A percentile compares a stretch with the other conserved stretches of the same genome.
Conservation (phyloP, 2,113 vertebrate species). For the Ctenodactylus gundi region DNA sequence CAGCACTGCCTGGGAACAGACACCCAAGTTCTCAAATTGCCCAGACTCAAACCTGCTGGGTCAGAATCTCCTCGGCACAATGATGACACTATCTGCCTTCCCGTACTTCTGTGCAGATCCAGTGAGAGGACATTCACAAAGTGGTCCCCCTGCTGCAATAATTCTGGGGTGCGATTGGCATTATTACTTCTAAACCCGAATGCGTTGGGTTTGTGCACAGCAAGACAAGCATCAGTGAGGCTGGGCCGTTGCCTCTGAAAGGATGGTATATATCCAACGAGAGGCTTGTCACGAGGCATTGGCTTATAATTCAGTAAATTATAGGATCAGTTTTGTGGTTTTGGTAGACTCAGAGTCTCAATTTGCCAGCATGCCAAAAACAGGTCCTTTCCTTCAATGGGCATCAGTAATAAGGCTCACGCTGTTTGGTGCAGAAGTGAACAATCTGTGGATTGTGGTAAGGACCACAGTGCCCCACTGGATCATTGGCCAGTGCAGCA, state of each 20-base stretch:
- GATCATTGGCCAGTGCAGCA: not conserved
- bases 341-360: not conserved
- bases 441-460: not conserved
- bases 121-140: not conserved
- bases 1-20: not conserved
- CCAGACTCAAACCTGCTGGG: not conserved
- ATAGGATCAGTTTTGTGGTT: not conserved
- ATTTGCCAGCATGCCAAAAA: not conserved
- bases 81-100: not conserved
- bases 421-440: not conserved
- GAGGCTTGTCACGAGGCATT: not conserved
- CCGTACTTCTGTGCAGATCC: not conserved
- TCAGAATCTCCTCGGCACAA: not conserved
- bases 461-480: not conserved
- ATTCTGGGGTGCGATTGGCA: not conserved
- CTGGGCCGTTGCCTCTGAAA: not conserved
- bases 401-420: not conserved
- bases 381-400: not conserved
- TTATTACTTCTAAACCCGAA: not conserved
- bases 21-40: not conserved
- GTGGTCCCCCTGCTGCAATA: no score
- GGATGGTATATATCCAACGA: not conserved
- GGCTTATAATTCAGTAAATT: not conserved
- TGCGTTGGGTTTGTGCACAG: not conserved
- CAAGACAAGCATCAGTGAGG: not conserved